Base-by-base conservation (phyloP, 2,113 vertebrate genomes). In the Scomber scombrus region DNA sequence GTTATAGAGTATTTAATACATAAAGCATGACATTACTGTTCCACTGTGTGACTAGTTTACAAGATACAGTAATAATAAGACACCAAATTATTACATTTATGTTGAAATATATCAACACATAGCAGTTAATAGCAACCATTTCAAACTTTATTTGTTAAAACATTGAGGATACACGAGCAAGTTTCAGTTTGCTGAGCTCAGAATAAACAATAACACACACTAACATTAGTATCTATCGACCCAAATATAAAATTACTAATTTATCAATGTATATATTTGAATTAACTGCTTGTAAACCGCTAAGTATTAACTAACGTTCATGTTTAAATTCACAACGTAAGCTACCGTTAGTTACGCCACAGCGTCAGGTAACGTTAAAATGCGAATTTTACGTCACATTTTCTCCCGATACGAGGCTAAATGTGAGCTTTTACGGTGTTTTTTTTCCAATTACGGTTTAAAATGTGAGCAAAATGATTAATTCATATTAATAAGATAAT, bases 391-490 rank as follows among this genome's bases (percentile, higher is more conserved):
- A 34, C 1, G n/a, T 19, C 54, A 15, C 40, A 21, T 2, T 0
- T n/a, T 11, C 43, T 9, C 8, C 34, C 7, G 34, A 7, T 40
- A 40, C 9, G 34, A 40, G 34, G 34, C 7, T 40, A 40, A 40
- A 40, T 2, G 34, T 40, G 34, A 34, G 21, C 14, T 6, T 31
- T 1, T 15, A 0, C 2, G 2, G 3, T 15, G 0, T 10, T 0
- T 0, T 9, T 21, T 7, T 34, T 0, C 4, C 0, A 29, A 1
- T 2, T 10, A 0, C 11, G 0, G 2, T 34, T 23, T 1, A 29
- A 19, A 43, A 3, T 0, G 0, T 2, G 0, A n/a, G 31, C 4
- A 0, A 26, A n/a, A n/a, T 0, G 3, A 14, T 62, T 5, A 7
- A 26, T 26, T 26, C 3, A 1, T 18, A 18, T 21, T 2, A 21